Evolutionary conservation across 2,888 invertebrate genomes (phyloP).

Genomic region (Dichetophora obliterata): DNA sequence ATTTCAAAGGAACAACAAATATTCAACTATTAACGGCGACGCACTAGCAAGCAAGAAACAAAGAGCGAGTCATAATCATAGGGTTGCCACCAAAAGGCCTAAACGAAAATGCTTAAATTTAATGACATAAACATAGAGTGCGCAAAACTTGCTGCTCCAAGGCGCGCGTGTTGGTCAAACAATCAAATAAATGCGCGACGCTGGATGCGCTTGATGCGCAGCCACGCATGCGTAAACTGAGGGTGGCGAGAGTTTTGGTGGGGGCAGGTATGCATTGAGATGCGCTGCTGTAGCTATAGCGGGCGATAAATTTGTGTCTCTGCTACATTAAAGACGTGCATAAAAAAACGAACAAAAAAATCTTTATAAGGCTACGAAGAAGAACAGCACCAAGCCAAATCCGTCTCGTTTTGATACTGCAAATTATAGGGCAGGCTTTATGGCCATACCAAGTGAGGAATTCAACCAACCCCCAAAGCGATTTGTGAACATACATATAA

Average conservation of each 20-base stretch:
- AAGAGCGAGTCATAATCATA: conserved; percentile 56
- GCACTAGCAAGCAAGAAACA: conserved; percentile 35
- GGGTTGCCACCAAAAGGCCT: conserved; percentile 63
- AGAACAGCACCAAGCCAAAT: neutral
- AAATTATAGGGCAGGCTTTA: conserved; percentile 13
- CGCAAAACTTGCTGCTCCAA: conserved; percentile 31
- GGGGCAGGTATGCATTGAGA: neutral
- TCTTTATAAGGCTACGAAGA: neutral
- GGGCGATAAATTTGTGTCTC: conserved; percentile 35
- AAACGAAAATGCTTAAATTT: conserved; percentile 69
- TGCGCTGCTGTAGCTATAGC: conserved; percentile 13
- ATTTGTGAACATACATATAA: neutral
- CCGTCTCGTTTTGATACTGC: neutral
- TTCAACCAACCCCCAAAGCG: conserved; percentile 19
- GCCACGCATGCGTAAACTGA: conserved; percentile 2
- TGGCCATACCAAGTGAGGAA: neutral
- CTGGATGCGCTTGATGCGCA: neutral
- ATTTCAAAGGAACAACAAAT: conserved; percentile 45
- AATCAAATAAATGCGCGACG: conserved; percentile 36
- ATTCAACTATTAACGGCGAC: conserved; percentile 28
- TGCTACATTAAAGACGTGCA: neutral
- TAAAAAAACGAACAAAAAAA: neutral
- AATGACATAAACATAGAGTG: conserved; percentile 64
- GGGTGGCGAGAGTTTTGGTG: neutral
- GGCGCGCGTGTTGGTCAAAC: conserved; percentile 45